phyloP scores from a whole-genome alignment of 2,888 invertebrate genomes.

The Dicyrtoma fusca region DNA sequence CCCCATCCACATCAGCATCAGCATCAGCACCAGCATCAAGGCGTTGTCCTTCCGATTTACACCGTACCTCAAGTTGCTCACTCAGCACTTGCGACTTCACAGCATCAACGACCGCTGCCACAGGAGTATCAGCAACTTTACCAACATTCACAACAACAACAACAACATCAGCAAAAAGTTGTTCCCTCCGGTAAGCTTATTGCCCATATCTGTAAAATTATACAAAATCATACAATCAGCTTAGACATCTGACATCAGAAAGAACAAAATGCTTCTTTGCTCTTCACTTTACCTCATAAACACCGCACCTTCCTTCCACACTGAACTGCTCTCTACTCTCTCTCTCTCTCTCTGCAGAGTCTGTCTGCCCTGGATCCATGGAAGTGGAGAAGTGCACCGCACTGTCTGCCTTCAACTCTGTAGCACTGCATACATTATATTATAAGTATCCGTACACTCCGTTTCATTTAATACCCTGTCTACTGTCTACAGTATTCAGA shows the following conservation, averaged over 20 bases:
- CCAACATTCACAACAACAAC: background rate
- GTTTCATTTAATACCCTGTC: too few species aligned
- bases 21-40: slow-evolving; percentile 3
- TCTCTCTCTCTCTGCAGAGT: background rate
- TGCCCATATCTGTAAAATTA: too few species aligned
- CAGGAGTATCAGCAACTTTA: background rate
- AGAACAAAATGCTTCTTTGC: background rate
- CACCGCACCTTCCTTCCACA: background rate
- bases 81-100: background rate
- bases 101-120: background rate
- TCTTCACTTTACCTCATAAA: background rate
- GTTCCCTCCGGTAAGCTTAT: slow-evolving; percentile 20
- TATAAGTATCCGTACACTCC: too few species aligned
- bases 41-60: slow-evolving; percentile 12
- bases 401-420: background rate
- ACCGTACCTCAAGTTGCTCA: background rate
- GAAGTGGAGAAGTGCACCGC: background rate
- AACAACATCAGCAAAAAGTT: slow-evolving; percentile 32
- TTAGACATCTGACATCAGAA: background rate
- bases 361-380: background rate
- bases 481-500: too few species aligned
- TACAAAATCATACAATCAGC: slow-evolving; percentile 5
- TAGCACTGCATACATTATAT: too few species aligned
- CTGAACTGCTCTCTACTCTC: background rate
- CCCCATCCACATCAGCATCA: slow-evolving; percentile 1